Conservation (phyloP, 2,113 vertebrate species). For the Thomomys bottae region DNA sequence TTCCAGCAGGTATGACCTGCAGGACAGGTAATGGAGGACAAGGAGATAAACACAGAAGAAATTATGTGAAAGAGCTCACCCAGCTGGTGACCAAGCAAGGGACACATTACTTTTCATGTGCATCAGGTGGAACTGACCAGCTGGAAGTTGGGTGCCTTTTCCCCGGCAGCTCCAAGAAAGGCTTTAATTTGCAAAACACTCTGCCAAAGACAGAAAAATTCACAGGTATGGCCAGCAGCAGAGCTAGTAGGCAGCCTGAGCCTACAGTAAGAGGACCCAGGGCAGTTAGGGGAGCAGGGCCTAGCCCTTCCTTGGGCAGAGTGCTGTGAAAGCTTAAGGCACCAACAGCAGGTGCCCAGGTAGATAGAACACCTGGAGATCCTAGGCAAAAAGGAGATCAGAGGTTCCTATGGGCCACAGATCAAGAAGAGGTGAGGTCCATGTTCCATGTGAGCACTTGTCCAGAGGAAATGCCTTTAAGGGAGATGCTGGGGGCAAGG, state of each 20-base stretch:
- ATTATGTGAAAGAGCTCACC: neutral
- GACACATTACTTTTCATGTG: neutral
- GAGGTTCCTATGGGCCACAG: neutral
- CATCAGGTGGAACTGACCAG: too few relatives aligned
- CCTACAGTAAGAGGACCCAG: too few relatives aligned
- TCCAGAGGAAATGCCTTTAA: neutral
- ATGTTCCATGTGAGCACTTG: neutral
- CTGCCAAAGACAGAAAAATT: neutral
- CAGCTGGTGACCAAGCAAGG: neutral
- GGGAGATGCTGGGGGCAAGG: neutral
- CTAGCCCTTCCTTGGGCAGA: too few relatives aligned
- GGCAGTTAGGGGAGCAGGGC: too few relatives aligned
- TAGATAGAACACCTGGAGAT: too few relatives aligned
- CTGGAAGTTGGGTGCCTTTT: neutral
- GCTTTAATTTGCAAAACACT: neutral
- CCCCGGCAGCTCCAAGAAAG: neutral
- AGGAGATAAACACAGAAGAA: neutral
- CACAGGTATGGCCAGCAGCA: neutral
- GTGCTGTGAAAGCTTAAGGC: too few relatives aligned
- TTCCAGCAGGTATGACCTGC: neutral
- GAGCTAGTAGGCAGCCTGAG: neutral
- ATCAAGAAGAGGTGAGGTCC: neutral
- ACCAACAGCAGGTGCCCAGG: neutral
- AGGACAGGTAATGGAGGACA: too few relatives aligned
- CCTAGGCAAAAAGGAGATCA: neutral